phyloP scores from a whole-genome alignment of 2,888 invertebrate species.

The Temnothorax unifasciatus region DNA sequence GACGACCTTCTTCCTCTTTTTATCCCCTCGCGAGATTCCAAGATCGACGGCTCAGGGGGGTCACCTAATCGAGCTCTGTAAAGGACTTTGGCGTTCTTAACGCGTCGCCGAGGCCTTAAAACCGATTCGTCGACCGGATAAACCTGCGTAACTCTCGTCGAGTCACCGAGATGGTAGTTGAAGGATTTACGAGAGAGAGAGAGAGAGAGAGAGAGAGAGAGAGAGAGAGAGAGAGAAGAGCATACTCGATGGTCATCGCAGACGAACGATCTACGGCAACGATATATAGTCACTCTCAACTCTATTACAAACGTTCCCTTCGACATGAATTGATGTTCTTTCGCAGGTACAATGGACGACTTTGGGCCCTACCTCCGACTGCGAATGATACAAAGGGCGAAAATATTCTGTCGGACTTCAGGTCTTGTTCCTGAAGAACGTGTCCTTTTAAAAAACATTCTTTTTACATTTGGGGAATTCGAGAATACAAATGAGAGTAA shows the following conservation, averaged over 20 bases:
- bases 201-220: too few relatives aligned
- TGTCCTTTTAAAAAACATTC: too few relatives aligned
- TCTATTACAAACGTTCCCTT: conserved; percentile 44
- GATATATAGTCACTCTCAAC: conserved; percentile 55
- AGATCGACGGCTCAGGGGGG: background rate
- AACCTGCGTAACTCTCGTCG: conserved; percentile 27
- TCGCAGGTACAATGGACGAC: conserved; percentile 7
- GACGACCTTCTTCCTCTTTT: conserved; percentile 16
- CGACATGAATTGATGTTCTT: conserved; percentile 14
- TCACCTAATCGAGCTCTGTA: conserved; percentile 5
- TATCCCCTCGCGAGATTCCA: conserved; percentile 13
- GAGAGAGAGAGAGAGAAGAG: conserved; percentile 50
- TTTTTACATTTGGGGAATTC: background rate
- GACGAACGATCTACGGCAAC: conserved; percentile 58
- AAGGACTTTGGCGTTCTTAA: conserved; percentile 17
- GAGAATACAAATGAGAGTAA: background rate
- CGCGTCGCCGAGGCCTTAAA: conserved; percentile 17
- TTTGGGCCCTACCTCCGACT: conserved; percentile 6
- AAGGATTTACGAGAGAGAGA: conserved; percentile 45
- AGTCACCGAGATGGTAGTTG: conserved; percentile 23
- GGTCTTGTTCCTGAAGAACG: background rate
- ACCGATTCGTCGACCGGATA: conserved; percentile 31
- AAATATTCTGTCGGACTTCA: conserved; percentile 6
- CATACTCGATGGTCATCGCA: conserved; percentile 49
- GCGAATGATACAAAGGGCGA: conserved; percentile 18